These are phyloP conservation scores for Mastomys natalensis DNA, from an alignment of 2,113 vertebrate species.

Conservation along the genomic window DNA sequence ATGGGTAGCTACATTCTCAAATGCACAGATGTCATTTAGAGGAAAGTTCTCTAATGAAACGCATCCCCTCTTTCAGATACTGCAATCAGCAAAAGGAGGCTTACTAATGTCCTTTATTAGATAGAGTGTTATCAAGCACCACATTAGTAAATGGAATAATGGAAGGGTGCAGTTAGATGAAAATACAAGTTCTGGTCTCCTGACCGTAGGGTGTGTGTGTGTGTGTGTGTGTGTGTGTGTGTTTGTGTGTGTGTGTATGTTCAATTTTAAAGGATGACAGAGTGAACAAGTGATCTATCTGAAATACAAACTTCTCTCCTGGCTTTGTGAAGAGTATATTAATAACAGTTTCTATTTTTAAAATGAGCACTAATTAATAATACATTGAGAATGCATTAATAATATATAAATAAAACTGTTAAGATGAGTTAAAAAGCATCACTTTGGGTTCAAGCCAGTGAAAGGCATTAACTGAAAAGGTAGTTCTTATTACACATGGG, in stretches of 20 bases:
- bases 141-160: conserved; percentile 41
- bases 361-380: conserved; percentile 13
- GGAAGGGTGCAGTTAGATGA: background rate
- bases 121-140: conserved; percentile 19
- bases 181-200: background rate
- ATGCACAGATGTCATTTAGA: conserved; percentile 31
- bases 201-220: background rate
- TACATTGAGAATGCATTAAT: background rate
- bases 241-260: background rate
- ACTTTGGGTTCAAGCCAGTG: conserved; percentile 15
- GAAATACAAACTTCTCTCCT: background rate
- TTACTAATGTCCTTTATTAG: background rate
- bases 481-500: background rate
- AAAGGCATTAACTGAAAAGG: conserved; percentile 59
- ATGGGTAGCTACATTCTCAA: background rate
- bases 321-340: conserved; percentile 35
- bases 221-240: background rate
- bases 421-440: conserved; percentile 46
- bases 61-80: background rate
- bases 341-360: conserved; percentile 46
- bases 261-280: conserved; percentile 5
- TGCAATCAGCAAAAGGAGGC: background rate
- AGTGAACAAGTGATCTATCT: background rate
- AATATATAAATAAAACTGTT: background rate
- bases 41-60: conserved; percentile 50